Conservation (phyloP, 1,140 invertebrate species). For the Uloborus diversus region DNA sequence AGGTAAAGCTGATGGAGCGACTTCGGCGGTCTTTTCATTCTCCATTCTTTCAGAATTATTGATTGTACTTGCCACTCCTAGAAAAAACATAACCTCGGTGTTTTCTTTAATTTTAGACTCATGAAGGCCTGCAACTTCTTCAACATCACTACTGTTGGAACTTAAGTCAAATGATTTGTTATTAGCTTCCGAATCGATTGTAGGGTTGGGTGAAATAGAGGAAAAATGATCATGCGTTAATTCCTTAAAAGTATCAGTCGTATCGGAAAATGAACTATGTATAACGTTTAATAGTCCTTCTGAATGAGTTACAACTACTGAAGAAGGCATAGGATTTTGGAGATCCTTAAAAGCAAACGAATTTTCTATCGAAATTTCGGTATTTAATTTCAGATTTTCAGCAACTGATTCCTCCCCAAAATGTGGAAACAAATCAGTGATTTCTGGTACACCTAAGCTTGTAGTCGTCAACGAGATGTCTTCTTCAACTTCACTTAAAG, state of each 20-base stretch:
- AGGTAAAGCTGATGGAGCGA: neutral
- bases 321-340: neutral
- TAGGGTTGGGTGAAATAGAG: no score
- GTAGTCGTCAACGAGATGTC: neutral
- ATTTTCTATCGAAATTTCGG: neutral
- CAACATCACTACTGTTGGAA: no score
- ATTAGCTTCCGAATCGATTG: no score
- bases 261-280: no score
- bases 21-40: neutral
- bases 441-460: constrained; percentile 18
- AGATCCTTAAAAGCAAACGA: neutral
- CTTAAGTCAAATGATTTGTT: no score
- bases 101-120: no score
- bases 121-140: no score
- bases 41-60: neutral
- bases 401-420: neutral
- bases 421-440: constrained; percentile 10
- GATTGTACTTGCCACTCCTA: constrained; percentile 26
- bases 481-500: no score
- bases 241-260: no score
- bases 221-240: no score
- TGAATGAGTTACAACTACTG: no score
- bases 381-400: neutral
- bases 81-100: constrained; percentile 21
- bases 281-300: no score